Evolutionary conservation across 92 coral and sea anemone species (phyloP), one percentile per base, ranked within the genome.

Genomic region (Parazoanthus darwini): DNA sequence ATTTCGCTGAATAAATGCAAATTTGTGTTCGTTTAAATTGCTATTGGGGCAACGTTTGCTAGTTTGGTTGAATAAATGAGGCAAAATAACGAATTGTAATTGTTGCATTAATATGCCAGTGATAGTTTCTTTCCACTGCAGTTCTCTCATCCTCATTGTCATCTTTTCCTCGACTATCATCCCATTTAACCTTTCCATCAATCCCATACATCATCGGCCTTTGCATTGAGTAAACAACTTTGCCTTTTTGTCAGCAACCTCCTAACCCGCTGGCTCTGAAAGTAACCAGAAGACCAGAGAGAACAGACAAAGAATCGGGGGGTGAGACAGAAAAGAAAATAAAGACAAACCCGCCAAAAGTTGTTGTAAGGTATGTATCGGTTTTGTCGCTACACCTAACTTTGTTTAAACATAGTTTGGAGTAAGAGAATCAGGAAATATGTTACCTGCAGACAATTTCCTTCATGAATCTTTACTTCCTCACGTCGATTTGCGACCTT

Each of bases 311-410:
- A 67, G 96, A 93, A 26, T 83, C 90, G 74, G 98, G 94, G 44
- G 89, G 93, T 38, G 96, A 94, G 42, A 92, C 93, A 88, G 99
- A 97, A 66, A 92, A 95, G 84, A 97, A 94, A 78, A 88, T 93
- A 2, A 94, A 94, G 33, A 97, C 98, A 89, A 98, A 97, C 85
- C 99, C 99, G 6, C 98, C 98, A 71, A 96, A 94, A 91, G 98
- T 97, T 74, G 94, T 97, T 72, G 98, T 97, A 79, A 95, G 95
- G 99, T 97, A 66, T 71, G 94, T 87, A 16, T n/a, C 6, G 51
- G 35, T 35, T 15, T 39, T 26, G 77, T 50, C 23, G 35, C 66
- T 11, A 54, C 59, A 54, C 59, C 1, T 54, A 54, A 54, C 59
- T 11, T 54, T 15, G 59, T 54, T 54, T 11, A 13, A 54, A 39